Evolutionary conservation across 2,888 invertebrate genomes (phyloP).

Genomic region (Oxyteleia sp.): DNA sequence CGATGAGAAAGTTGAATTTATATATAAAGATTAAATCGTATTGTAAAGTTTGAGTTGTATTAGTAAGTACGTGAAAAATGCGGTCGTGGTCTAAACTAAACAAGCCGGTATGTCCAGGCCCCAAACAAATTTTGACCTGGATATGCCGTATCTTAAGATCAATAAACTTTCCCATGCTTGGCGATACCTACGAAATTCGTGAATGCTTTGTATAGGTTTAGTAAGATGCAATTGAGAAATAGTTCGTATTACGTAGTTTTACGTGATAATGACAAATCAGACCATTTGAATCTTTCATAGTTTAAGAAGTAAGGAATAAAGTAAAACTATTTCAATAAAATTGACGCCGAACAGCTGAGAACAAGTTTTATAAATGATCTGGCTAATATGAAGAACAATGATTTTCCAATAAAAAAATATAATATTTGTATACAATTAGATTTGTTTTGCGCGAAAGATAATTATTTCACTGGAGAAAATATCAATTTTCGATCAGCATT

Average conservation of each 20-base stretch:
- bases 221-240: slow-evolving; percentile 7
- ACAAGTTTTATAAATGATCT: too few species aligned
- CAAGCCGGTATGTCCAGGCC: slow-evolving; percentile 2
- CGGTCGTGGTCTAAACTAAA: slow-evolving; percentile 23
- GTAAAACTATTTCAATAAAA: too few species aligned
- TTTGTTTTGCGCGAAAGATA: too few species aligned
- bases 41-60: neutral
- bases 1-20: neutral
- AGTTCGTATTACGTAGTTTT: neutral
- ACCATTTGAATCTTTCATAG: neutral
- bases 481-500: too few species aligned
- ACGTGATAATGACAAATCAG: slow-evolving; percentile 23
- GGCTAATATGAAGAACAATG: too few species aligned
- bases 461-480: too few species aligned
- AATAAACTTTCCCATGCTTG: slow-evolving; percentile 3
- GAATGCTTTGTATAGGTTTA: neutral
- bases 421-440: too few species aligned
- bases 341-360: too few species aligned
- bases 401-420: too few species aligned
- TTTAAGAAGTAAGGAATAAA: too few species aligned
- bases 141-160: neutral
- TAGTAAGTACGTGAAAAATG: neutral
- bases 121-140: slow-evolving; percentile 12
- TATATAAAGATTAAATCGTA: neutral
- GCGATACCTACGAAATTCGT: neutral